phyloP scores from a whole-genome alignment of 1,140 invertebrate genomes.

The Leptinotarsa texana region DNA sequence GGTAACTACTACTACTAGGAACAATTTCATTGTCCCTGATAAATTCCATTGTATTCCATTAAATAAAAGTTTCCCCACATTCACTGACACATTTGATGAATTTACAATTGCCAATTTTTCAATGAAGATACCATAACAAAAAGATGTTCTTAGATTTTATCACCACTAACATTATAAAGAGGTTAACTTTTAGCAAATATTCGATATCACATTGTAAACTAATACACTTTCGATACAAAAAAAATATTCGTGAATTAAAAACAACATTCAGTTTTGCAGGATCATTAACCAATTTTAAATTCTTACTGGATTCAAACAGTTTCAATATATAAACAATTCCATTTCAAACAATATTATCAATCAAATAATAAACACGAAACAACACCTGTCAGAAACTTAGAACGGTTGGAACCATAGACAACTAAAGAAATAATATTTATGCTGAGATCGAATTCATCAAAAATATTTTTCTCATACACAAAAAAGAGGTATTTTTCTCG shows the following conservation, averaged over 20 bases:
- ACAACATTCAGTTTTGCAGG: not conserved
- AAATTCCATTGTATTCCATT: slow-evolving; percentile 32
- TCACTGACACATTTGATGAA: not conserved
- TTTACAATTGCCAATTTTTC: not conserved
- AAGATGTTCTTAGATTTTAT: slow-evolving; percentile 26
- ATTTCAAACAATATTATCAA: too few relatives aligned
- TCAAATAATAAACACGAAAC: too few relatives aligned
- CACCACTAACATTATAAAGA: slow-evolving; percentile 7
- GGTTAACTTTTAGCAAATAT: not conserved
- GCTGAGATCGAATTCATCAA: too few relatives aligned
- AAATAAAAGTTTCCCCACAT: slow-evolving; percentile 10
- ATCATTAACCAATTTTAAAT: not conserved
- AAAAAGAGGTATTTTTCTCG: too few relatives aligned
- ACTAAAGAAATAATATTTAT: too few relatives aligned
- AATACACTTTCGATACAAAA: not conserved
- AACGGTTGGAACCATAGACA: too few relatives aligned
- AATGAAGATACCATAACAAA: slow-evolving; percentile 4
- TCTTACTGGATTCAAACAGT: slow-evolving; percentile 15
- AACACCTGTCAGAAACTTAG: too few relatives aligned
- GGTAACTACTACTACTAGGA: slow-evolving; percentile 42
- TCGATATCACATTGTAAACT: not conserved
- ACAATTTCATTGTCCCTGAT: slow-evolving; percentile 26
- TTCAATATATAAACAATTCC: not conserved
- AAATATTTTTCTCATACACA: too few relatives aligned
- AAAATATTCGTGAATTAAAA: not conserved